These are phyloP conservation scores for Agrotis segetum DNA, from an alignment of 2,888 invertebrate species.

Conservation along the genomic window DNA sequence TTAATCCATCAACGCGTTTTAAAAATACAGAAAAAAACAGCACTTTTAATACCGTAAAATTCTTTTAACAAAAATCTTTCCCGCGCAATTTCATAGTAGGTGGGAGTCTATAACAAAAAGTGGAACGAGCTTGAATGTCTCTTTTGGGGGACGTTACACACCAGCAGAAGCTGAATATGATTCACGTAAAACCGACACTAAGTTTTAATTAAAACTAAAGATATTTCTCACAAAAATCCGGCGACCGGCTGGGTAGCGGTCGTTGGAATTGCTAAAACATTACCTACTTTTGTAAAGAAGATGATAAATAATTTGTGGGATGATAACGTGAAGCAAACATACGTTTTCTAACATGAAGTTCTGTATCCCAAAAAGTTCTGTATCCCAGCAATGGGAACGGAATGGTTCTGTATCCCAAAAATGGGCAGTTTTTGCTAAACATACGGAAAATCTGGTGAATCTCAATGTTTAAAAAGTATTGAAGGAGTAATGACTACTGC, in stretches of 20 bases:
- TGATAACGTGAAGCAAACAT: too few species aligned
- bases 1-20: slow-evolving; percentile 54
- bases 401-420: not conserved
- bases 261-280: slow-evolving; percentile 65
- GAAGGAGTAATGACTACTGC: not conserved
- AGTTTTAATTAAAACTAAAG: slow-evolving; percentile 86
- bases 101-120: slow-evolving; percentile 71
- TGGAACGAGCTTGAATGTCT: slow-evolving; percentile 72
- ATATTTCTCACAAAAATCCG: slow-evolving; percentile 75
- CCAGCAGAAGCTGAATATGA: slow-evolving; percentile 77
- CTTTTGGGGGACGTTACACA: slow-evolving; percentile 78
- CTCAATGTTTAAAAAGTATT: too few species aligned
- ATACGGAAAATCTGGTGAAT: not conserved
- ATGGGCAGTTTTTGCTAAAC: too few species aligned
- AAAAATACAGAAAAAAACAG: slow-evolving; percentile 53
- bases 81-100: slow-evolving; percentile 65
- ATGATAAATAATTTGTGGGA: slow-evolving; percentile 30
- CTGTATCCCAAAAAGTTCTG: too few species aligned
- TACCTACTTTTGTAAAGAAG: slow-evolving; percentile 23
- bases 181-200: slow-evolving; percentile 75
- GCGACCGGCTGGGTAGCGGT: slow-evolving; percentile 58
- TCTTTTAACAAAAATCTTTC: slow-evolving; percentile 65
- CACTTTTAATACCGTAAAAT: slow-evolving; percentile 50
- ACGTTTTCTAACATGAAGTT: too few species aligned
- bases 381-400: not conserved